Evolutionary conservation across 2,888 invertebrate species (phyloP), one percentile per base, ranked within the genome.

Genomic region (Unio pictorum): DNA sequence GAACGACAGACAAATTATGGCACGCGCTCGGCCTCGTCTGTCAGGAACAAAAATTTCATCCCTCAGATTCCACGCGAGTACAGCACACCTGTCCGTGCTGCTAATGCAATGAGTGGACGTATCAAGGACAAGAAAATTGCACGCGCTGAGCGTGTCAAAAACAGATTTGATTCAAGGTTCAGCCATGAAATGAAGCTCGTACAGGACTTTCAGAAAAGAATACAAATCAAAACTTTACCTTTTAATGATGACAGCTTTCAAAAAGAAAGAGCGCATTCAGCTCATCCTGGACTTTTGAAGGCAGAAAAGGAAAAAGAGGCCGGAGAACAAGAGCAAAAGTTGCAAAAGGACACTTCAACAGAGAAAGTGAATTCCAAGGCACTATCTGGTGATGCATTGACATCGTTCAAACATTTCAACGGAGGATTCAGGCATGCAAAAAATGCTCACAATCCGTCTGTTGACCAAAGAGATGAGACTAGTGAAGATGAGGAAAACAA

Each of bases 61-160:
- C 74, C 74, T 55, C n/a, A 71, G 34, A 72, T 78, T n/a, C 76
- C 71, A 23, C 72, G 73, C 57, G 80, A 80, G 54, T 75, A 75
- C 64, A 78, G 78, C 55, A 66, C 69, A 20, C 71, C 75, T 11
- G 80, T 80, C 4, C 66, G 75, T 15, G 66, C 78, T 1, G 80
- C 80, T 1, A 80, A 80, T 55, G 76, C 72, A 4, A 74, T 78
- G 70, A 74, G 68, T 45, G 72, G 72, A 54, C 60, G 78, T 23
- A 70, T 72, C 57, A 74, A 71, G 61, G 56, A 73, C 4, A 66
- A 78, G 26, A 64, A 54, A 20, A 63, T 76, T 4, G 55, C 67
- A 6, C 65, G 63, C 23, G 72, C 67, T 18, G 72, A 76, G 55
- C 68, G 70, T 15, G 72, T 74, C 26, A 72, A 69, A 30, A 69